These are phyloP conservation scores for Taurulus bubalis DNA, from an alignment of 2,113 vertebrate species.

Conservation along the genomic window DNA sequence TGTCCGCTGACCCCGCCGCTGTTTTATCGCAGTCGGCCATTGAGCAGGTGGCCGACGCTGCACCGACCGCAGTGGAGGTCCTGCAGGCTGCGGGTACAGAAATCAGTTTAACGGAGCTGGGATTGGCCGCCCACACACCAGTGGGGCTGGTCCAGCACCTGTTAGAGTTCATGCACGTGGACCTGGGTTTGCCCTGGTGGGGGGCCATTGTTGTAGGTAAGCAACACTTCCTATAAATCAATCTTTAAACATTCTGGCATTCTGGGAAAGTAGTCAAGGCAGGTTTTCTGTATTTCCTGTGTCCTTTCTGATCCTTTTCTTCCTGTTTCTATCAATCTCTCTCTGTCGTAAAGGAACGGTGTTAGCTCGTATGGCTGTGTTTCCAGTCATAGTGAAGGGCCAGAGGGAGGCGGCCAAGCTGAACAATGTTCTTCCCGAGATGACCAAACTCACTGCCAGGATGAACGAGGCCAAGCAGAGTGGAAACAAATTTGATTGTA, in stretches of 20 bases:
- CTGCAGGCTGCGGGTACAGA: constrained; percentile 79
- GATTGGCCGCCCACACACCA: constrained; percentile 85
- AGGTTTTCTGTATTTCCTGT: not conserved
- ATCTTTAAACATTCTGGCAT: not conserved
- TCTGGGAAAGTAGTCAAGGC: not conserved
- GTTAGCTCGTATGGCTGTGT: constrained; percentile 85
- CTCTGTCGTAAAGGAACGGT: constrained; percentile 82
- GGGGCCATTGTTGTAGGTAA: constrained; percentile 89
- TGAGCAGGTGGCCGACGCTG: constrained; percentile 72
- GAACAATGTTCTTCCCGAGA: constrained; percentile 90
- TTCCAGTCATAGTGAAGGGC: constrained; percentile 91
- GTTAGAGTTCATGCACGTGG: constrained; percentile 87
- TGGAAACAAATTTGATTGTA: constrained; percentile 88
- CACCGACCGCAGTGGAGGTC: constrained; percentile 77
- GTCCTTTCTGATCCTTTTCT: not conserved
- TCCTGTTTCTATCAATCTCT: not conserved
- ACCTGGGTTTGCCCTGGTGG: constrained; percentile 92
- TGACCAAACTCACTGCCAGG: constrained; percentile 82
- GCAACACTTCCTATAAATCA: not conserved
- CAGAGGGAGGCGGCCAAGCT: constrained; percentile 90
- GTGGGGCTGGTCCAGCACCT: constrained; percentile 90
- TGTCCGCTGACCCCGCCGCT: constrained; percentile 49
- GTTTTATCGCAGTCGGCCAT: constrained; percentile 57
- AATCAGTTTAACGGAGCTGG: constrained; percentile 84
- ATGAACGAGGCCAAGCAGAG: constrained; percentile 89